Conservation (phyloP, 2,888 invertebrate genomes). For the Lagria hirta region DNA sequence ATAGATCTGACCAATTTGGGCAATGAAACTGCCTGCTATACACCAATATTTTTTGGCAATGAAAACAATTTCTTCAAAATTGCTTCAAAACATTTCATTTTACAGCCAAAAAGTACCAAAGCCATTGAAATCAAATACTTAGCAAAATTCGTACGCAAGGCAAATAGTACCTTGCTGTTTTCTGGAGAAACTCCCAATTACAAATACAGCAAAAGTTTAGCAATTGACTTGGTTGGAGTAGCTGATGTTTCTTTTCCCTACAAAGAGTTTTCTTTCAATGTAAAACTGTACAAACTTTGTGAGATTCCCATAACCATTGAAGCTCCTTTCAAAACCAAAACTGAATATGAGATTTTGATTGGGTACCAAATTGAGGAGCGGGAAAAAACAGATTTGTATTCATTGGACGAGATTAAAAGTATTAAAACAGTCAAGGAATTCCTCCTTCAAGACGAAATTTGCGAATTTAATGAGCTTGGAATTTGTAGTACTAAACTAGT, state of each 20-base stretch:
- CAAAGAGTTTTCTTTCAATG: constrained; percentile 29
- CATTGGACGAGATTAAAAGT: constrained; percentile 14
- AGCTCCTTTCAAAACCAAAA: constrained; percentile 31
- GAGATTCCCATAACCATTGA: constrained; percentile 22
- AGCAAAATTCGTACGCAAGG: constrained; percentile 37
- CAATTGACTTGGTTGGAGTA: constrained; percentile 39
- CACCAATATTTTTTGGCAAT: constrained; percentile 14
- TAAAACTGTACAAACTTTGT: constrained; percentile 29
- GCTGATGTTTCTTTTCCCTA: constrained; percentile 34
- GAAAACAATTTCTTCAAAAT: constrained; percentile 7
- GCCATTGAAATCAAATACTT: constrained; percentile 35
- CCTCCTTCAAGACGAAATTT: constrained; percentile 7
- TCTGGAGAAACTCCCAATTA: constrained; percentile 42
- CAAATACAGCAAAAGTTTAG: constrained; percentile 41
- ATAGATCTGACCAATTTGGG: constrained; percentile 52
- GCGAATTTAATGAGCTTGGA: constrained; percentile 15
- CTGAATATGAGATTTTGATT: constrained; percentile 6
- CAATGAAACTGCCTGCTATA: constrained; percentile 5
- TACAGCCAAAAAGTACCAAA: constrained; percentile 21
- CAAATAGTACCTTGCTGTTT: constrained; percentile 37
- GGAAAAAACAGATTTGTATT: constrained; percentile 13
- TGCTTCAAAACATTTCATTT: not conserved
- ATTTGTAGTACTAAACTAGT: constrained; percentile 4
- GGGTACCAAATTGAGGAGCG: constrained; percentile 7
- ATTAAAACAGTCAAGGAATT: constrained; percentile 25